Base-by-base conservation (phyloP, 2,888 invertebrate genomes). In the Folsomia manolachei region DNA sequence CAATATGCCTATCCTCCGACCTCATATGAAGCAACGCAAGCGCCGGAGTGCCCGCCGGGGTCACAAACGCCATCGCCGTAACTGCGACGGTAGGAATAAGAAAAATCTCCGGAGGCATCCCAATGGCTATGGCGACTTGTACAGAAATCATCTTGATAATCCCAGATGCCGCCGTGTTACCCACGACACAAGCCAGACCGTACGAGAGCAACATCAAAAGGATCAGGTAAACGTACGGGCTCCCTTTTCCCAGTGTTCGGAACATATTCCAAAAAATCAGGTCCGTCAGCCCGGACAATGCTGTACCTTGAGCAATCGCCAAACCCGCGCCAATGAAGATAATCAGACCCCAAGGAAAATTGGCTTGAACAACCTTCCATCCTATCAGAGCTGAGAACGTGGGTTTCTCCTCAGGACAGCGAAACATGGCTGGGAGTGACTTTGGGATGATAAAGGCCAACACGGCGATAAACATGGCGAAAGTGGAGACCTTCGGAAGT, bases 331-430 rank as follows among this genome's bases (percentile, higher is more conserved):
- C 74, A 26, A 74, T 72, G 7, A 70, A 21, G 18, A 72, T 23
- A 1, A 74, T 1, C 11, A 72, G 26, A 21, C 62, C 61, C 70
- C 67, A 75, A 1, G 75, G 75, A 26, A 70, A 72, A 1, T 56
- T 14, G 18, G 19, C 23, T 51, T 75, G 75, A 7, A 72, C 23
- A 14, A 39, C 19, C 56, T 72, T 75, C 75, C 75, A 75, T 27
- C 70, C 70, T 1, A 72, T 39, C 9, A 70, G 24, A 0, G 61
- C 52, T 4, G 23, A 39, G 23, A n/a, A n/a, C n/a, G 24, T 39
- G 4, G 72, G 61, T 27, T 70, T 72, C 0, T 69, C 70, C 2
- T n/a, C 27, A 9, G 70, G 39, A 4, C 4, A 23, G 2, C 27
- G 60, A 24, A 71, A 71, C 18, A 74, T 27, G 23, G 27, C 21